Base-by-base conservation (phyloP, 2,797 vertebrate species). In the Danio tinwini region DNA sequence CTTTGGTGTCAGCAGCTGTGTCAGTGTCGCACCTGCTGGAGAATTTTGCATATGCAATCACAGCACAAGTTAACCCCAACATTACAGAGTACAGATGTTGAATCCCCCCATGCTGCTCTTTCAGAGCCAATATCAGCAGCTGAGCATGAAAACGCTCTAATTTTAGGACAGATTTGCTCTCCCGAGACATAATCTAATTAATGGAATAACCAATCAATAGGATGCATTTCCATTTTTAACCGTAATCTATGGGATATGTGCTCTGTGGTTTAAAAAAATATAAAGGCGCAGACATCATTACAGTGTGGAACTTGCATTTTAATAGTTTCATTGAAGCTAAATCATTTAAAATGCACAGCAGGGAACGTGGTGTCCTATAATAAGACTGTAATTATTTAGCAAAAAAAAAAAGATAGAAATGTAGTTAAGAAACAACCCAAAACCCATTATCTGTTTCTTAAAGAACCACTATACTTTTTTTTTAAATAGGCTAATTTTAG, bases 181-280 rank as follows among this genome's bases (percentile, higher is more conserved):
- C 91, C 88, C 73, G 87, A 92, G 92, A 91, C 88, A 85, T 88
- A 89, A 87, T 89, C 87, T 93, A 92, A 92, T 94, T 91, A 93
- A 92, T 90, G 85, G 90, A 92, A 91, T 92, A 93, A 77, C 82
- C 81, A 84, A 91, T 92, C 87, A 85, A 86, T 87, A 58, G 74
- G 73, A 76, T 69, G 63, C 84, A 70, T 69, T 71, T 85, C 76
- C 56, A 64, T 84, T 71, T 82, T 78, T 80, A 80, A 82, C 76
- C 74, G 73, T 9, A 21, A 78, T 82, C 70, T 77, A 77, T 56
- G 82, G 71, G 16, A 81, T 74, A 83, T 81, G 71, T 73, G 75
- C 65, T 81, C 70, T 44, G 74, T 58, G 21, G 80, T 45, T 45
- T 82, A 45, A 81, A 81, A 82, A 65, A 81, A 29, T 29, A 29